These are phyloP conservation scores for Mugil cephalus DNA, from an alignment of 2,113 vertebrate species.

Conservation along the genomic window DNA sequence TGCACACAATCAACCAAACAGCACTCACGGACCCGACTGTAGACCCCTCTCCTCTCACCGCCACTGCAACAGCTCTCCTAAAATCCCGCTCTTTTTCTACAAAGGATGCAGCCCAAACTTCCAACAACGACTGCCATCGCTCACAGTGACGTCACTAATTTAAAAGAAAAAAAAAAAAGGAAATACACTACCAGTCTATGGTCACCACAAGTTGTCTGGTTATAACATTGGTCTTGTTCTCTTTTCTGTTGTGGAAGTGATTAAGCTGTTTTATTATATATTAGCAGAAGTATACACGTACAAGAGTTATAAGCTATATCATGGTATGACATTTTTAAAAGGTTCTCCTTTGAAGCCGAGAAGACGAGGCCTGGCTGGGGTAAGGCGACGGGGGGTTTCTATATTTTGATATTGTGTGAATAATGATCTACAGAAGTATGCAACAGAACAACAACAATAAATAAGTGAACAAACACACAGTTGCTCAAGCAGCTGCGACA, in stretches of 20 bases:
- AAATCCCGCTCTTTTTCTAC: conserved; percentile 32
- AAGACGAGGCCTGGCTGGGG: conserved; percentile 30
- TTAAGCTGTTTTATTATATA: conserved; percentile 68
- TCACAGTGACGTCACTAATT: conserved; percentile 49
- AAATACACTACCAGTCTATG: conserved; percentile 19
- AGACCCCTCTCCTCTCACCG: conserved; percentile 17
- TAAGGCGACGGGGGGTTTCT: conserved; percentile 41
- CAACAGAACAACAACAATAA: conserved; percentile 62
- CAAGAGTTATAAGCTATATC: conserved; percentile 64
- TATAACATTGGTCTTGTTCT: conserved; percentile 55
- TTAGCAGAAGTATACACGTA: conserved; percentile 67
- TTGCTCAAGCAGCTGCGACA: conserved; percentile 56
- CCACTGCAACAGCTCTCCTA: background rate
- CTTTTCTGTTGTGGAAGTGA: conserved; percentile 76
- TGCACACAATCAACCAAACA: conserved; percentile 10
- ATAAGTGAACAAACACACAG: conserved; percentile 62
- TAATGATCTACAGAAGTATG: conserved; percentile 57
- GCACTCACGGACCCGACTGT: conserved; percentile 5
- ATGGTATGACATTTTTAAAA: conserved; percentile 60
- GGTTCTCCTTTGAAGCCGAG: conserved; percentile 48
- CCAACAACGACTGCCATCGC: conserved; percentile 37
- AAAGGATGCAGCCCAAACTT: conserved; percentile 31
- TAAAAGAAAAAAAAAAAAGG: conserved; percentile 1
- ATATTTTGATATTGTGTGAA: conserved; percentile 79
- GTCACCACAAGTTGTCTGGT: conserved; percentile 62